These are phyloP conservation scores for Knipowitschia caucasica DNA, from an alignment of 2,797 vertebrate species.

Conservation along the genomic window DNA sequence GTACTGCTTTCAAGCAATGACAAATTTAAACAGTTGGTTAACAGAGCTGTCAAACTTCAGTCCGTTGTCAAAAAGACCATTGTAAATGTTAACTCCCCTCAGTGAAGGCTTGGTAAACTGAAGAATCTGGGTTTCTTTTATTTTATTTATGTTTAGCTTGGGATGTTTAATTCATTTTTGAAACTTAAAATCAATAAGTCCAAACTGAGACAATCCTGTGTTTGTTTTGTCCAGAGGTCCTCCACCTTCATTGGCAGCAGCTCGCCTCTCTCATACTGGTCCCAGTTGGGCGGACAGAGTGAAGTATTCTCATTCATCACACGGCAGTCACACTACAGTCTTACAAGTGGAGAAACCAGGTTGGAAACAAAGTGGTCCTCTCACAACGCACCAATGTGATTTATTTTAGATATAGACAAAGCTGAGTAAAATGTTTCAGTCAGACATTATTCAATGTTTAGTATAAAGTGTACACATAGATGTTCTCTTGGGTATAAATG, in stretches of 20 bases:
- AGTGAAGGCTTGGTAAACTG: neutral
- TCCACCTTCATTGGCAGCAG: slow-evolving; percentile 76
- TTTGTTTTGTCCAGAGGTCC: slow-evolving; percentile 75
- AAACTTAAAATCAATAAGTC: no score
- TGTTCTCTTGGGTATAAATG: no score
- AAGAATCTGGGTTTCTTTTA: no score
- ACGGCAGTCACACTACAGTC: slow-evolving; percentile 50
- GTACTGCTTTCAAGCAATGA: slow-evolving; percentile 59
- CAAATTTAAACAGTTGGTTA: neutral
- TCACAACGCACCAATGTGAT: no score
- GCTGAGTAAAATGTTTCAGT: no score
- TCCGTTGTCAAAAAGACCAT: neutral
- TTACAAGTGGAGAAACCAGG: slow-evolving; percentile 74
- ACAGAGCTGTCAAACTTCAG: neutral
- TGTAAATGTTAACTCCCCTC: neutral
- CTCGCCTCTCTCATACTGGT: slow-evolving; percentile 84
- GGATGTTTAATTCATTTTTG: no score
- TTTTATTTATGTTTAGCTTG: no score
- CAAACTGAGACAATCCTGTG: no score
- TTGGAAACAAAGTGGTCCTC: no score
- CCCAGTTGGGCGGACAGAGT: slow-evolving; percentile 97
- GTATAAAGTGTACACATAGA: no score
- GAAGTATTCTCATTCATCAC: slow-evolving; percentile 83
- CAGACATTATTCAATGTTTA: no score
- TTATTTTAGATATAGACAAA: no score